Evolutionary conservation across 2,888 invertebrate genomes (phyloP).

Genomic region (Balanococcus diminutus): DNA sequence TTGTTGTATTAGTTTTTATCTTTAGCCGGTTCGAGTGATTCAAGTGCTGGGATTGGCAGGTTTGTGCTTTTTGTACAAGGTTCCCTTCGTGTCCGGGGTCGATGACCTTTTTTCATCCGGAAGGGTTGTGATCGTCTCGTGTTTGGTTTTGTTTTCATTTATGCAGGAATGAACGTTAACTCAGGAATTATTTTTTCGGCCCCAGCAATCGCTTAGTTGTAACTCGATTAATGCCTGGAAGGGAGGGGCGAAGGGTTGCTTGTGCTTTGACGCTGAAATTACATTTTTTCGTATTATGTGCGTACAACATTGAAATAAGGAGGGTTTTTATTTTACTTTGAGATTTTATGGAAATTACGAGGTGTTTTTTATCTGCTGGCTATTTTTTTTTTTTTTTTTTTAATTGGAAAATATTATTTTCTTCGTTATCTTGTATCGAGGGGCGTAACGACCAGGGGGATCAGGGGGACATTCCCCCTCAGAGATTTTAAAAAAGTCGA

Average conservation of each 20-base stretch:
- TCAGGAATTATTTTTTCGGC: neutral
- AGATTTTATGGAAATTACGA: no score
- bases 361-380: no score
- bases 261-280: neutral
- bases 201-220: neutral
- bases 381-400: no score
- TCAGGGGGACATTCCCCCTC: no score
- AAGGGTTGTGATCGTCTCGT: neutral
- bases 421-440: no score
- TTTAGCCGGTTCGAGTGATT: slow-evolving; percentile 9
- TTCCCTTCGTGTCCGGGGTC: neutral
- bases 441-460: no score
- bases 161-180: neutral
- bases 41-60: neutral
- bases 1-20: slow-evolving; percentile 25
- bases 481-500: no score
- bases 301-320: no score
- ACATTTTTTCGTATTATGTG: no score
- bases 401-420: no score
- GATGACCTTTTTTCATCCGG: neutral
- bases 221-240: neutral
- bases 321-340: no score
- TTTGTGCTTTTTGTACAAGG: neutral
- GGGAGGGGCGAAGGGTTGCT: neutral
- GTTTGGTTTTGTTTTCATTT: neutral